Evolutionary conservation across 2,113 vertebrate genomes (phyloP), one percentile per base, ranked within the genome.

Genomic region (Axis porcinus): DNA sequence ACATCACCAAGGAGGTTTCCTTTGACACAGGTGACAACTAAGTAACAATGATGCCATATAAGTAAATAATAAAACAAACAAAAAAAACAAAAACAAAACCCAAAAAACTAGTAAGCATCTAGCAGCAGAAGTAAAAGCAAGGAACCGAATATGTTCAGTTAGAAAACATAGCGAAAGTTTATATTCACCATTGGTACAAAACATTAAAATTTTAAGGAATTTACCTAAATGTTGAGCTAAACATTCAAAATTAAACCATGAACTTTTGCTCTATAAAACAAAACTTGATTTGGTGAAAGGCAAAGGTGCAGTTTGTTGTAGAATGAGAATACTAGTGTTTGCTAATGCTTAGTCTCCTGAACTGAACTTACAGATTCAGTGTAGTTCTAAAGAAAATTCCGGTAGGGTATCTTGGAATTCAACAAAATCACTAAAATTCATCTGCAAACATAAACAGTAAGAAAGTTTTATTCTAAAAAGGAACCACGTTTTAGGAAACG

Each of bases 371-470:
- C 4, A 85, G 30, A 13, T 57, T 58, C 86, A 94, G 15, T 43
- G 21, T 7, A 7, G 4, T 87, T 95, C 86, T 82, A 90, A 95
- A 88, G 91, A 85, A 89, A 92, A 93, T 85, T 78, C 70, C 0
- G 45, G 45, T 19, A 67, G 27, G 1, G 6, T 88, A 76, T 84
- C 92, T 90, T 93, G 11, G 9, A 91, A 52, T 64, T 90, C 47
- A 95, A 89, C 60, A 97, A 86, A 67, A 89, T 19, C 84, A 19
- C n/a, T 79, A 54, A 93, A 90, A 83, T 62, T 93, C 86, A 62
- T 57, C 45, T 67, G 33, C 47, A 96, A 96, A 82, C 86, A 57
- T 14, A 36, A 93, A 91, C 10, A 86, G 6, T 57, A 84, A 40
- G 40, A 83, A 64, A 74, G 10, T 92, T 91, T 93, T 79, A 52